These are phyloP conservation scores for Varecia variegata DNA, from an alignment of 2,797 vertebrate genomes.

Conservation along the genomic window DNA sequence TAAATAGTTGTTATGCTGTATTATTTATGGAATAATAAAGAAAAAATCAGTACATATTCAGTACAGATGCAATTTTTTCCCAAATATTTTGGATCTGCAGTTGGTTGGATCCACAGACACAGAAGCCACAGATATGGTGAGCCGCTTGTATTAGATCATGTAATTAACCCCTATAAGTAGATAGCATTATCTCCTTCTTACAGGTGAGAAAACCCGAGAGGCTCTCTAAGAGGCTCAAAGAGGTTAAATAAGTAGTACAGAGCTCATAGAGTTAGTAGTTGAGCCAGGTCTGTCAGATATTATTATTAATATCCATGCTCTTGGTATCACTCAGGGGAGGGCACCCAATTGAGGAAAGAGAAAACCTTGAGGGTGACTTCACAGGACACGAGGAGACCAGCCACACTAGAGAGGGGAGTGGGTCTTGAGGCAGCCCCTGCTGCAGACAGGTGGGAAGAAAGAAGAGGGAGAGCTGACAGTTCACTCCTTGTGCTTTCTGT, in stretches of 20 bases:
- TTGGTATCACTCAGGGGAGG: background rate
- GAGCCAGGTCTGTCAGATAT: background rate
- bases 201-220: background rate
- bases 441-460: background rate
- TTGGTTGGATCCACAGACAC: background rate
- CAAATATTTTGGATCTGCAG: background rate
- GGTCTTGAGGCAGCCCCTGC: background rate
- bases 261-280: background rate
- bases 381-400: background rate
- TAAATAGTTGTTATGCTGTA: background rate
- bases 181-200: background rate
- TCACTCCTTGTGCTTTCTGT: background rate
- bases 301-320: background rate
- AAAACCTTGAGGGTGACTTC: background rate
- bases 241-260: background rate
- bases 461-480: background rate
- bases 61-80: background rate
- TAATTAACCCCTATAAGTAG: background rate
- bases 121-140: background rate
- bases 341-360: background rate
- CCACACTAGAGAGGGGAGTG: background rate
- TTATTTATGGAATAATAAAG: background rate
- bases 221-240: background rate
- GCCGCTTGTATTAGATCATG: background rate
- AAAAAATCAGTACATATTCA: background rate